Percentiles rank a stretch among this genome's conserved stretches.
Evolutionary conservation across 2,797 vertebrate genomes (phyloP).

Genomic region (Poecilia picta): DNA sequence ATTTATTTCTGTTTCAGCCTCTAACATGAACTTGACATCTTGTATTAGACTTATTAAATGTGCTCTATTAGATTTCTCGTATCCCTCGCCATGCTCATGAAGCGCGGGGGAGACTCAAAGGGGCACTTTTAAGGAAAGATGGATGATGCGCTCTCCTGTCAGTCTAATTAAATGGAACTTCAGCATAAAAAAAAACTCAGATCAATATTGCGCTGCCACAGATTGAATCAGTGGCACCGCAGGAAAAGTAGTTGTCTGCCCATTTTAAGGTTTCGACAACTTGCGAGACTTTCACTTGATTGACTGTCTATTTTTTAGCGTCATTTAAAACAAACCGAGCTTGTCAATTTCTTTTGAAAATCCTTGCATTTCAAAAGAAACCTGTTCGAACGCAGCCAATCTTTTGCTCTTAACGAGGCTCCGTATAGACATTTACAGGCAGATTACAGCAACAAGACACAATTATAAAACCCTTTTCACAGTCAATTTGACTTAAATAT

Average conservation of each 20-base stretch:
- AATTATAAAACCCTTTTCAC: conserved; percentile 9
- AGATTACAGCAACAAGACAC: conserved; percentile 25
- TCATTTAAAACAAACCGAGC: conserved; percentile 48
- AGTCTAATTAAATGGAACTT: conserved; percentile 73
- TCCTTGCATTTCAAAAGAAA: conserved; percentile 25
- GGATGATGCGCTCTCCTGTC: conserved; percentile 47
- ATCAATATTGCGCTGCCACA: conserved; percentile 66
- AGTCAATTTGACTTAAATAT: conserved; percentile 7
- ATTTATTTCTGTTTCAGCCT: conserved; percentile 56
- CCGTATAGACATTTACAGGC: not conserved
- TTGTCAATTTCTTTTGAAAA: conserved; percentile 58
- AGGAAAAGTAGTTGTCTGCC: conserved; percentile 41
- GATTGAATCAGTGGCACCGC: conserved; percentile 58
- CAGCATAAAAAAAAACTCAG: conserved; percentile 58
- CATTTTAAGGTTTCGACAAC: conserved; percentile 48
- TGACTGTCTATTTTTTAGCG: conserved; percentile 19
- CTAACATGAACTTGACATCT: conserved; percentile 61
- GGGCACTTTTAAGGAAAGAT: conserved; percentile 53
- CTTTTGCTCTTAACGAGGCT: conserved; percentile 36
- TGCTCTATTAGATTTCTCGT: conserved; percentile 73
- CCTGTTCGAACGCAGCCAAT: conserved; percentile 12
- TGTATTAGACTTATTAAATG: conserved; percentile 69
- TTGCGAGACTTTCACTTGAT: conserved; percentile 23
- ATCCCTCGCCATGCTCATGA: conserved; percentile 55
- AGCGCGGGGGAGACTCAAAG: conserved; percentile 25